These are phyloP conservation scores for Platynereis dumerilii DNA, from an alignment of 2,888 invertebrate species.

Conservation along the genomic window DNA sequence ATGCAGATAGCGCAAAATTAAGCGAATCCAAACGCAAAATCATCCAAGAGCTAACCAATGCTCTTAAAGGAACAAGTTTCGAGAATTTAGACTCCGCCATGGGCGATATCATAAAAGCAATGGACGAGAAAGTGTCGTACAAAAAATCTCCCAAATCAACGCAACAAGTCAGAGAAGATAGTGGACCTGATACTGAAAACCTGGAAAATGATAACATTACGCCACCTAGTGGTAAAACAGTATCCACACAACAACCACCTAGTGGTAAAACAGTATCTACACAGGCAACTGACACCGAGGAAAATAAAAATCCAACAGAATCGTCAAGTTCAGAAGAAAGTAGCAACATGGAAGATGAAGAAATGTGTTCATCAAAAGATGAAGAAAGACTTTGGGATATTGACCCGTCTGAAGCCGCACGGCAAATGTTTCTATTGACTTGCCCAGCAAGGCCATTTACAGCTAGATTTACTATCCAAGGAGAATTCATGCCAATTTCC, in stretches of 20 bases:
- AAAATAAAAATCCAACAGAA: background rate
- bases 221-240: too few relatives aligned
- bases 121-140: background rate
- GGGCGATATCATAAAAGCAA: background rate
- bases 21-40: background rate
- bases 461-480: slow-evolving; percentile 12
- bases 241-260: too few relatives aligned
- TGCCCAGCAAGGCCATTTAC: slow-evolving; percentile 69
- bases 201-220: too few relatives aligned
- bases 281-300: too few relatives aligned
- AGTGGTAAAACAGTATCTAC: too few relatives aligned
- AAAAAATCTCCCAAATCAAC: background rate
- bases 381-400: too few relatives aligned
- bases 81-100: background rate
- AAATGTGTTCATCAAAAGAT: background rate
- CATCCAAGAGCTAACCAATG: too few relatives aligned
- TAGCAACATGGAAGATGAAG: background rate
- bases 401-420: too few relatives aligned
- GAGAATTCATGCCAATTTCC: background rate
- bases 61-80: background rate
- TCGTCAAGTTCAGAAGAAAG: background rate
- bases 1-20: background rate
- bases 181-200: too few relatives aligned
- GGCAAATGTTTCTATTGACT: slow-evolving; percentile 68
- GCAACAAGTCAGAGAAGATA: too few relatives aligned